Conservation (phyloP, 1,140 invertebrate genomes). For the Pogonognathellus flavescens region DNA sequence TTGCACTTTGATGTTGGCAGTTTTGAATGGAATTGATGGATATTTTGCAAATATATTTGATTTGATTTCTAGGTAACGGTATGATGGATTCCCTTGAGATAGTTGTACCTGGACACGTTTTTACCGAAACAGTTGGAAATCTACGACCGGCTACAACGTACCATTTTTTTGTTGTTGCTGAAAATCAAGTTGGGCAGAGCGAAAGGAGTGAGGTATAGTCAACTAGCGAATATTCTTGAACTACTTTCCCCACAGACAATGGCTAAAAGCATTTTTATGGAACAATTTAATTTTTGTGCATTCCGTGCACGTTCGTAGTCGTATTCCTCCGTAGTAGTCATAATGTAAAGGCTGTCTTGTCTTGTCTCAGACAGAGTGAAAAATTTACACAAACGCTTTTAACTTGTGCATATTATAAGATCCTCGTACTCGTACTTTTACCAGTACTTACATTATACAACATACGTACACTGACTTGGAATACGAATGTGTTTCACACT, state of each 20-base stretch:
- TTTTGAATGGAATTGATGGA: not conserved
- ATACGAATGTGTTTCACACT: not conserved
- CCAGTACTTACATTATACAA: not conserved
- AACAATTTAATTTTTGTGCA: conserved; percentile 16
- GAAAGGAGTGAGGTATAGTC: conserved; percentile 70
- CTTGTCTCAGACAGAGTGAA: not conserved
- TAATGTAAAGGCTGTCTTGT: conserved; percentile 1
- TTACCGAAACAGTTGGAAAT: conserved; percentile 74
- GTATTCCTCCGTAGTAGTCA: not conserved
- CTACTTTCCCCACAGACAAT: not conserved
- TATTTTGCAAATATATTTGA: not conserved
- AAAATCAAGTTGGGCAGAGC: conserved; percentile 73
- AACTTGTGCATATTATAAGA: not conserved
- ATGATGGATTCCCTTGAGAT: conserved; percentile 47
- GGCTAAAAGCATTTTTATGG: conserved; percentile 27
- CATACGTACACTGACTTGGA: not conserved
- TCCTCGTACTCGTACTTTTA: not conserved
- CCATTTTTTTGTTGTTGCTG: conserved; percentile 72
- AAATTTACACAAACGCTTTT: conserved; percentile 25
- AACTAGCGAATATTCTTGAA: not conserved
- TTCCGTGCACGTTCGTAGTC: not conserved
- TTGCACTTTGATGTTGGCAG: no score
- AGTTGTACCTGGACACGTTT: conserved; percentile 52
- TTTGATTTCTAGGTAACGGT: conserved; percentile 11
- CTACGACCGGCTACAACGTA: conserved; percentile 74